These are phyloP conservation scores for Perca flavescens DNA, from an alignment of 2,113 vertebrate species.

Conservation along the genomic window DNA sequence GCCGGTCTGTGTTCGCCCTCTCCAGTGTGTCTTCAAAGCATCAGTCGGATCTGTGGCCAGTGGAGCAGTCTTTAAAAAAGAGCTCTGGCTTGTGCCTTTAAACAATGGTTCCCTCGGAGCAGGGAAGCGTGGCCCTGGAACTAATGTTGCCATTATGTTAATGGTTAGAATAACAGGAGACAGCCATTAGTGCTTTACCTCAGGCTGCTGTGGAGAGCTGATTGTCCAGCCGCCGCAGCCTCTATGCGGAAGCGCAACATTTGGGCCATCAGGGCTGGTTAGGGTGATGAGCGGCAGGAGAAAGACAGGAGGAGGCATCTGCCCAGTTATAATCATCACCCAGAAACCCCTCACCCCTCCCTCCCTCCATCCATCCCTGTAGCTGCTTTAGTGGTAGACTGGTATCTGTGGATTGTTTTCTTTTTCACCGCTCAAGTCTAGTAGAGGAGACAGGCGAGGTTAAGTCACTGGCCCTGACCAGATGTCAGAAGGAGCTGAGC, in stretches of 20 bases:
- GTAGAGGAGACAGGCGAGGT: conserved; percentile 53
- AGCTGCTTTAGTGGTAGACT: conserved; percentile 39
- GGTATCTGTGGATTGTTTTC: conserved; percentile 57
- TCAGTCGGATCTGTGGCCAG: conserved; percentile 31
- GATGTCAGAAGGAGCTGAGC: background rate
- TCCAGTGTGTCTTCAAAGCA: conserved; percentile 68
- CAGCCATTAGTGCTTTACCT: conserved; percentile 71
- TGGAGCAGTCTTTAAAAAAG: conserved; percentile 55
- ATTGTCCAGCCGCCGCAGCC: conserved; percentile 41
- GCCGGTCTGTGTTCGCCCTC: conserved; percentile 56
- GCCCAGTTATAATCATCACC: conserved; percentile 56
- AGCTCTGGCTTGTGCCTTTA: conserved; percentile 63
- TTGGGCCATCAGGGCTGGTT: conserved; percentile 75
- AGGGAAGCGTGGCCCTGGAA: conserved; percentile 80
- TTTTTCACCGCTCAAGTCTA: conserved; percentile 50
- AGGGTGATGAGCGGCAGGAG: conserved; percentile 63
- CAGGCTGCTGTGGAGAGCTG: conserved; percentile 54
- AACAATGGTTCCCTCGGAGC: conserved; percentile 78
- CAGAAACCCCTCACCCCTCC: background rate
- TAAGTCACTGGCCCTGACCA: conserved; percentile 30
- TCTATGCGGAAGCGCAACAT: conserved; percentile 25
- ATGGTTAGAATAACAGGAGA: conserved; percentile 85
- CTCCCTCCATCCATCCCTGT: background rate
- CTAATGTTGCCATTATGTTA: conserved; percentile 85
- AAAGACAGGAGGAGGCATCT: conserved; percentile 58